Percentiles rank a stretch among this genome's conserved stretches.
Conservation (phyloP, 2,888 invertebrate genomes). For the Melieria omissa region DNA sequence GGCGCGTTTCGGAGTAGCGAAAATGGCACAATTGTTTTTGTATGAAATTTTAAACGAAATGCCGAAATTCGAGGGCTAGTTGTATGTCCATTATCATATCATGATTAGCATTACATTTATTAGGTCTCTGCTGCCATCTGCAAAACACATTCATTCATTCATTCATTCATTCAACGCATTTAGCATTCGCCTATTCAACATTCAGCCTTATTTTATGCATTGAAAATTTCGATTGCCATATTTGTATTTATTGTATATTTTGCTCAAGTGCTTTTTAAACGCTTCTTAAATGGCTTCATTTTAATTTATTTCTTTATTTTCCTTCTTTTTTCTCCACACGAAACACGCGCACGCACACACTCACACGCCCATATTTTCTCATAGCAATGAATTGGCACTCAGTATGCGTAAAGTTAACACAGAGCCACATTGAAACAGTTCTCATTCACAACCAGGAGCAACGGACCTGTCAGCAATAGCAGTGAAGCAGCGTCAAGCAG, state of each 20-base stretch:
- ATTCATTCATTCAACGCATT: background rate
- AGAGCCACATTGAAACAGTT: conserved; percentile 37
- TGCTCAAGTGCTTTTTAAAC: conserved; percentile 9
- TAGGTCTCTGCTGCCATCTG: background rate
- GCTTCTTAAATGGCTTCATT: conserved; percentile 33
- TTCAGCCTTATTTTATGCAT: too few species aligned
- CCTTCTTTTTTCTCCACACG: background rate
- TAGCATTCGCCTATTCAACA: too few species aligned
- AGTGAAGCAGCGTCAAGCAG: background rate
- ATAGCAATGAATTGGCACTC: conserved; percentile 13
- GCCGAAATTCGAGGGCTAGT: too few species aligned
- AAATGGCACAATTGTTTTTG: too few species aligned
- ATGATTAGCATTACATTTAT: too few species aligned
- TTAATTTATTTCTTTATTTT: conserved; percentile 17
- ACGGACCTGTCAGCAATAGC: conserved; percentile 13
- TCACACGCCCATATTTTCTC: too few species aligned
- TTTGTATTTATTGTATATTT: too few species aligned
- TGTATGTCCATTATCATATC: too few species aligned
- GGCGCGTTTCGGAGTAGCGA: too few species aligned
- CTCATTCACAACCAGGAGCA: conserved; percentile 25
- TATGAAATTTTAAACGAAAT: too few species aligned
- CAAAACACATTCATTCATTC: conserved; percentile 2
- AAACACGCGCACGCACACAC: background rate
- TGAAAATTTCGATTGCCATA: too few species aligned
- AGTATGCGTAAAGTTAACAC: conserved; percentile 33